Evolutionary conservation across 2,888 invertebrate genomes (phyloP).

Genomic region (Margaritifera margaritifera): DNA sequence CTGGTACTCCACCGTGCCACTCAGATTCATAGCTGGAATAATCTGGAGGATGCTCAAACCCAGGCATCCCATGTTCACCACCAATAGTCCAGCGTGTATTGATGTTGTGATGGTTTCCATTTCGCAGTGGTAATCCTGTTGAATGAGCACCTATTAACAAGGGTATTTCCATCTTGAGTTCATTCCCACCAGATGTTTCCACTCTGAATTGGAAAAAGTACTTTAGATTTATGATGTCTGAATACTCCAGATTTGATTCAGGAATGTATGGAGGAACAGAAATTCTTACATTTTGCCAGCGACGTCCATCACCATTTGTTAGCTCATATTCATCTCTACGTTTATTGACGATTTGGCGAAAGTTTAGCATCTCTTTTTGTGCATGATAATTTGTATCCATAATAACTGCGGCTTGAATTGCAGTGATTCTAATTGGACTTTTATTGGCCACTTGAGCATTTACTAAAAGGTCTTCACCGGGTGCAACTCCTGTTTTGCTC

Average conservation of each 20-base stretch:
- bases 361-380: constrained; percentile 52
- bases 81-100: constrained; percentile 58
- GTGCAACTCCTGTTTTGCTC: constrained; percentile 64
- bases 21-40: constrained; percentile 18
- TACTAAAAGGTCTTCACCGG: constrained; percentile 69
- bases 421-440: constrained; percentile 59
- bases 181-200: constrained; percentile 64
- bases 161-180: constrained; percentile 62
- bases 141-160: constrained; percentile 63
- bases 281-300: constrained; percentile 68
- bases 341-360: constrained; percentile 68
- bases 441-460: constrained; percentile 67
- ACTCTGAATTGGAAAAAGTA: constrained; percentile 69
- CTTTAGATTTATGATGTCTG: constrained; percentile 70
- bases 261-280: constrained; percentile 71
- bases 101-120: constrained; percentile 25
- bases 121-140: constrained; percentile 42
- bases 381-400: constrained; percentile 69
- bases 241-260: constrained; percentile 67
- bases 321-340: constrained; percentile 69
- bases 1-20: constrained; percentile 49
- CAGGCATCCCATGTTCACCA: constrained; percentile 13
- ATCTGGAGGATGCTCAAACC: constrained; percentile 7
- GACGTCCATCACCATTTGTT: constrained; percentile 63
- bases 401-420: constrained; percentile 62